Percentiles rank a stretch among this genome's conserved stretches.
Evolutionary conservation across 2,797 vertebrate species (phyloP).

Genomic region (Neoniphon sammara): DNA sequence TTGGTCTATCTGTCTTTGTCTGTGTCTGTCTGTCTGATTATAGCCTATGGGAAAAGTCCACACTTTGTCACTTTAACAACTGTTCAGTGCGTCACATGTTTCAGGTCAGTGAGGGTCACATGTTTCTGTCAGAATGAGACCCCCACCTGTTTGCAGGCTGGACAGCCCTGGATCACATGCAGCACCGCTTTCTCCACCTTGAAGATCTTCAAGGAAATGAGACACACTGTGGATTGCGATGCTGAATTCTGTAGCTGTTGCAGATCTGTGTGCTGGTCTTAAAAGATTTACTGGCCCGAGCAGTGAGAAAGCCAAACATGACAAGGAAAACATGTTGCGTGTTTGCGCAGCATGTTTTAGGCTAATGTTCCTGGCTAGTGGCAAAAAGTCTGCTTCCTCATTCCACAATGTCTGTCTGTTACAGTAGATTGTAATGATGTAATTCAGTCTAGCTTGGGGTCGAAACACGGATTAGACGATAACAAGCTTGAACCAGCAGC

Average conservation of each 20-base stretch:
- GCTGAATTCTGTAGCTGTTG: neutral
- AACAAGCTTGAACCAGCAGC: slow-evolving; percentile 67
- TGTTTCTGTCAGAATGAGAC: slow-evolving; percentile 45
- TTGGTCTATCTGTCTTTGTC: neutral
- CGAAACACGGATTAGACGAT: slow-evolving; percentile 66
- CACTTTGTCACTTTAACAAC: slow-evolving; percentile 54
- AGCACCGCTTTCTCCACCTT: slow-evolving; percentile 30
- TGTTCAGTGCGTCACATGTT: slow-evolving; percentile 38
- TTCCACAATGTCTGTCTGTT: slow-evolving; percentile 25
- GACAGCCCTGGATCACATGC: neutral
- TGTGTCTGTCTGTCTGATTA: slow-evolving; percentile 25
- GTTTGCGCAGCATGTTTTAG: neutral
- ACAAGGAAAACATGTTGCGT: too few species aligned
- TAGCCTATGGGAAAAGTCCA: slow-evolving; percentile 35
- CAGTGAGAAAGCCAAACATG: neutral
- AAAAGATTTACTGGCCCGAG: too few species aligned
- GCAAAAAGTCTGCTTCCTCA: slow-evolving; percentile 25
- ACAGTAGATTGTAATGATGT: slow-evolving; percentile 52
- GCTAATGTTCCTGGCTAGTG: neutral
- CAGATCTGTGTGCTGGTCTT: neutral
- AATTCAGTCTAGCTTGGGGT: slow-evolving; percentile 49
- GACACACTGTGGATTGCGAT: neutral
- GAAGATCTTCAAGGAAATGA: slow-evolving; percentile 24
- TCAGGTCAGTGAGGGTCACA: slow-evolving; percentile 44
- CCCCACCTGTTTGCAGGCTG: slow-evolving; percentile 53